phyloP scores from a whole-genome alignment of 2,113 vertebrate genomes.

The Campylomormyrus numenius region DNA sequence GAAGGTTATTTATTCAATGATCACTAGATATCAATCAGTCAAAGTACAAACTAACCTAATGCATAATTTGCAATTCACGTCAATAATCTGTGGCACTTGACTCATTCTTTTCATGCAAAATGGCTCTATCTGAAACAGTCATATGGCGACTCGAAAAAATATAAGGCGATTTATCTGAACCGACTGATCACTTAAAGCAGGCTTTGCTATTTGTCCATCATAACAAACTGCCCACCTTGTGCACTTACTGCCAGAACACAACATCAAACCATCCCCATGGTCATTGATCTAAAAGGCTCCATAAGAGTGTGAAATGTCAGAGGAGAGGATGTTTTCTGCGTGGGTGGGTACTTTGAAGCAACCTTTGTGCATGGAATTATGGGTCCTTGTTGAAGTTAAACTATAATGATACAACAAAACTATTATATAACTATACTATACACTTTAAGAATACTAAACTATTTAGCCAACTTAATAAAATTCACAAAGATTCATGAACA shows the following conservation, averaged over 20 bases:
- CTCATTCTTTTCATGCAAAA: neutral
- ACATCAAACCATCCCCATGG: constrained; percentile 16
- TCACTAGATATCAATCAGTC: neutral
- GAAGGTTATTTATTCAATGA: neutral
- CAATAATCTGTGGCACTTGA: neutral
- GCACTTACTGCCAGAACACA: neutral
- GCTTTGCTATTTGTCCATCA: neutral
- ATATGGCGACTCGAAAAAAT: neutral
- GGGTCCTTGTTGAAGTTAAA: neutral
- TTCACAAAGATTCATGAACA: neutral
- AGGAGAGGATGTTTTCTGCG: constrained; percentile 36
- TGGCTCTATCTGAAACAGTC: neutral
- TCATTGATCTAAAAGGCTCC: constrained; percentile 31
- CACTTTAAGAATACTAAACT: neutral
- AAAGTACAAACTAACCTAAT: neutral
- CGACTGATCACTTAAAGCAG: neutral
- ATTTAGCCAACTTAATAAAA: neutral
- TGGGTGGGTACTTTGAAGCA: constrained; percentile 50
- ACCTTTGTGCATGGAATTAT: neutral
- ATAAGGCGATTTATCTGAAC: neutral
- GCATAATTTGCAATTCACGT: neutral
- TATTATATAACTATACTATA: neutral
- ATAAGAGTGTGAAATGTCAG: constrained; percentile 51
- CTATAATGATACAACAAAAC: neutral
- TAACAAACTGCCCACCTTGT: neutral